Conservation (phyloP, 2,113 vertebrate species). For the Pachyramphus minor region DNA sequence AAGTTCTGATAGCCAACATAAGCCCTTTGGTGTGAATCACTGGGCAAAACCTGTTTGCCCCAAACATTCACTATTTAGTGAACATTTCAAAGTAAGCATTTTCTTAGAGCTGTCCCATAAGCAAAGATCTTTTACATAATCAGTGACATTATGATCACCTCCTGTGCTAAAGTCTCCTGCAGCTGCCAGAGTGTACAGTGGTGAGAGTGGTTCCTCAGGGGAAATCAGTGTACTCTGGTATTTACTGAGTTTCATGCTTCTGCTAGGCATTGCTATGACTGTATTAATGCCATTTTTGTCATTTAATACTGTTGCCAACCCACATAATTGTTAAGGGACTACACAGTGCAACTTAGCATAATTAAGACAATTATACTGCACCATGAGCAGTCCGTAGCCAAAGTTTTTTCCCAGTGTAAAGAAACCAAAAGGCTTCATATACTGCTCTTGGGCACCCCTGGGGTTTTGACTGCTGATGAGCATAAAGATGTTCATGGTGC, state of each 20-base stretch:
- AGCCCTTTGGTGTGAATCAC: not conserved
- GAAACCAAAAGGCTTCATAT: not conserved
- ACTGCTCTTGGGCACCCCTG: not conserved
- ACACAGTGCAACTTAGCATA: not conserved
- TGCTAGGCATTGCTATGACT: not conserved
- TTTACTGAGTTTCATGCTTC: not conserved
- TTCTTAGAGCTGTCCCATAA: not conserved
- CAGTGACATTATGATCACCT: not conserved
- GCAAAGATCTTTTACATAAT: not conserved
- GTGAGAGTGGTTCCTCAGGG: not conserved
- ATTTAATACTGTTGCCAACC: constrained; percentile 16
- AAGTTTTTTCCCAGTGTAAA: not conserved
- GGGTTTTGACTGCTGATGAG: not conserved
- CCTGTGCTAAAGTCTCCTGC: not conserved
- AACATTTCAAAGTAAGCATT: not conserved
- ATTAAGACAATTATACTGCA: constrained; percentile 13
- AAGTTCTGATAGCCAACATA: not conserved
- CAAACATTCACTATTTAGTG: not conserved
- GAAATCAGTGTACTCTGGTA: not conserved
- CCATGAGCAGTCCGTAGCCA: not conserved
- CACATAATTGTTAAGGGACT: constrained; percentile 36
- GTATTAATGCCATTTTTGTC: not conserved
- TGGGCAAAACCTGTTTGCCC: not conserved
- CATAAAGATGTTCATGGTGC: not conserved
- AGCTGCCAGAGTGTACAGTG: not conserved